Evolutionary conservation across 2,888 invertebrate genomes (phyloP), one percentile per base, ranked within the genome.

Genomic region (Euphydryas editha): DNA sequence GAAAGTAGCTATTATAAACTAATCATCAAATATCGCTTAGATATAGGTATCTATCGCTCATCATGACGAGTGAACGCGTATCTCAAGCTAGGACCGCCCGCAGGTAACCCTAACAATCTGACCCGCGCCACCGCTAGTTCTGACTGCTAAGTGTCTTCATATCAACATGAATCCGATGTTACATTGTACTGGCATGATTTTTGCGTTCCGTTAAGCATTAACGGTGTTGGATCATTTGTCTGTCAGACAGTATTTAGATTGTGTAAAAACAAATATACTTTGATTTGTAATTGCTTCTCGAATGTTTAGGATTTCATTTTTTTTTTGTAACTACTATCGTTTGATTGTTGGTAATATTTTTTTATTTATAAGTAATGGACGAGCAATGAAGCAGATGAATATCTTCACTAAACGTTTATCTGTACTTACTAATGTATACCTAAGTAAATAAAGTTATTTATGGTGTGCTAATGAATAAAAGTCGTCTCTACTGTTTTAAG

Each of bases 221-320:
- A 70, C 70, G 87, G 78, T 79, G 74, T 46, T 39, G 65, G 44
- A 57, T 57, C 55, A 58, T 68, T 65, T 62, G 67, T 67, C 67
- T 24, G 64, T 62, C 64, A 61, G 44, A 46, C 13, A 51, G 24
- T 54, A 46, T 47, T 64, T 64, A 24, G 59, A 59, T 68, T 65
- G 62, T 18, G 20, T 64, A 54, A 59, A 51, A 24, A 24, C 46
- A 37, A 57, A 49, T 30, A 59, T 37, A 36, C 49, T 18, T 47
- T 49, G n/a, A 59, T 59, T 4, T 54, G 17, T 54, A 24, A 36
- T 54, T 36, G 36, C 54, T 54, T 54, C 54, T 17, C 36, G 54
- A 30, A 36, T 21, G 24, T 51, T 51, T 4, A 30, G 36, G 10
- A n/a, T 17, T 30, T 36, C 4, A 54, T 54, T 30, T 17, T 24